Evolutionary conservation across 2,113 vertebrate species (phyloP).

Genomic region (Tympanuchus pallidicinctus): DNA sequence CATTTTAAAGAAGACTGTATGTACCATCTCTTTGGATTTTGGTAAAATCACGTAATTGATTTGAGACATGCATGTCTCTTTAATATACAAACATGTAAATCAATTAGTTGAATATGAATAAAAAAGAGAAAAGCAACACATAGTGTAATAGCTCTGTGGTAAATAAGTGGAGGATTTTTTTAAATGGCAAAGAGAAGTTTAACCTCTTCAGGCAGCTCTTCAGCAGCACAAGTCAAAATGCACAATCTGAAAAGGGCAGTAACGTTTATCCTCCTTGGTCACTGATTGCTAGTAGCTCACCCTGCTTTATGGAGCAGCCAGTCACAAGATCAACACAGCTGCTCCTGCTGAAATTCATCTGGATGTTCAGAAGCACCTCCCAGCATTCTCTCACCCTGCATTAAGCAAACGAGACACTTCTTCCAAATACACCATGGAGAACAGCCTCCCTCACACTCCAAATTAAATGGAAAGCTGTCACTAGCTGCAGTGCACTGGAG

Average conservation of each 20-base stretch:
- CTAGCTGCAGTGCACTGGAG: not conserved
- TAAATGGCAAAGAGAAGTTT: not conserved
- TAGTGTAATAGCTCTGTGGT: not conserved
- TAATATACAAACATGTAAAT: not conserved
- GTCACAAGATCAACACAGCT: not conserved
- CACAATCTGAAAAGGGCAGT: not conserved
- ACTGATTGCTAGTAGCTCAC: not conserved
- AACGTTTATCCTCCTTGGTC: not conserved
- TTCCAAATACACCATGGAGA: not conserved
- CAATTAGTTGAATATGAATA: not conserved
- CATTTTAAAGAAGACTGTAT: not conserved
- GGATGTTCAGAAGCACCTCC: not conserved
- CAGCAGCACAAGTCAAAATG: not conserved
- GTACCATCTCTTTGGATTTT: not conserved
- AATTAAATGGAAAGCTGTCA: slow-evolving; percentile 24
- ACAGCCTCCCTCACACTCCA: not conserved
- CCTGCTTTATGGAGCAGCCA: not conserved
- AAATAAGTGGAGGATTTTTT: not conserved
- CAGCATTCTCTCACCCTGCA: not conserved
- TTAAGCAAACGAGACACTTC: not conserved
- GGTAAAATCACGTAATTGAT: rapidly evolving
- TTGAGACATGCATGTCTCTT: not conserved
- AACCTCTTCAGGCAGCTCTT: not conserved
- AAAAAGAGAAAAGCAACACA: not conserved
- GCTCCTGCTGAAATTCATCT: not conserved